Percentiles rank a stretch among this genome's conserved stretches.
Evolutionary conservation across 2,113 vertebrate species (phyloP).

Genomic region (Cromileptes altivelis): DNA sequence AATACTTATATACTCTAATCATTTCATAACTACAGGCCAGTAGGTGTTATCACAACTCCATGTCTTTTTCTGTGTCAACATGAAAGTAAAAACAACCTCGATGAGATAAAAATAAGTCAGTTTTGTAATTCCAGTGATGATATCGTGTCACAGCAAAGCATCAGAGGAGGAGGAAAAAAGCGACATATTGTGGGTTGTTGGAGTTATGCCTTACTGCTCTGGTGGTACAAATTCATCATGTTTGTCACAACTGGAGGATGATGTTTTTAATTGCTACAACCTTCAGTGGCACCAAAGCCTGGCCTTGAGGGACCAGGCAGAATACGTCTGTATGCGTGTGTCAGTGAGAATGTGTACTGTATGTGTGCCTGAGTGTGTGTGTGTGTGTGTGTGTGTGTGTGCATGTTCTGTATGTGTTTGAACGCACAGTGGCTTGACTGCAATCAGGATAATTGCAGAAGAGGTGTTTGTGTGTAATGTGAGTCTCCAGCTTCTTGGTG

Average conservation of each 20-base stretch:
- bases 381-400: constrained; percentile 33
- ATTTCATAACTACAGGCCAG: background rate
- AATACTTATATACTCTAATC: background rate
- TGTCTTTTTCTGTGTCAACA: constrained; percentile 24
- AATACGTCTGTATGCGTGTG: constrained; percentile 10
- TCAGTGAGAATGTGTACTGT: constrained; percentile 2
- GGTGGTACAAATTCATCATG: constrained; percentile 82
- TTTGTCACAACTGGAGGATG: constrained; percentile 80
- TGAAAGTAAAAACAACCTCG: constrained; percentile 24
- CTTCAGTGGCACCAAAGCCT: constrained; percentile 70
- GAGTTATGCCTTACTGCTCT: constrained; percentile 74
- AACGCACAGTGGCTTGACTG: constrained; percentile 29
- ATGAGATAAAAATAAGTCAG: background rate
- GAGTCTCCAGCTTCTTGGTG: constrained; percentile 11
- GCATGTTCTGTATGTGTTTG: constrained; percentile 32
- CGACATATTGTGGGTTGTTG: constrained; percentile 65
- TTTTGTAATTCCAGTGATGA: constrained; percentile 39
- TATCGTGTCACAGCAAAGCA: constrained; percentile 42
- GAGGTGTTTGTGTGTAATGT: constrained; percentile 28
- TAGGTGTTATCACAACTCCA: background rate
- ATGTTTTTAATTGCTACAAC: constrained; percentile 84
- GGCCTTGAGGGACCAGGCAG: constrained; percentile 72
- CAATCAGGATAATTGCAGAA: constrained; percentile 68
- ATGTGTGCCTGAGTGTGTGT: constrained; percentile 10
- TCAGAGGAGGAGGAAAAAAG: constrained; percentile 41